Evolutionary conservation across 2,797 vertebrate genomes (phyloP), one percentile per base, ranked within the genome.

Genomic region (Bovichtus diacanthus): DNA sequence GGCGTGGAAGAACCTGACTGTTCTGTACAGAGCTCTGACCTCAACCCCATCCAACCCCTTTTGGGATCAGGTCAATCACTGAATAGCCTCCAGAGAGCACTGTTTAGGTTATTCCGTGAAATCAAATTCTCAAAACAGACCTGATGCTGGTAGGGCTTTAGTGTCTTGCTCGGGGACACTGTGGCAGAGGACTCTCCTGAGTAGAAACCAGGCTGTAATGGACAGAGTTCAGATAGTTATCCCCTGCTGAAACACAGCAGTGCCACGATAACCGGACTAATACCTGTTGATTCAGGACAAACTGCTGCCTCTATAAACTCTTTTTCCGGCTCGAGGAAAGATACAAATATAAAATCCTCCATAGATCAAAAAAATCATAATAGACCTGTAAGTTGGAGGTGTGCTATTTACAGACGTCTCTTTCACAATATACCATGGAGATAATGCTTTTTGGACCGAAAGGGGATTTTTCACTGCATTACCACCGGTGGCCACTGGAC

Each of bases 151-250:
- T 34, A 29, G 27, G 18, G 15, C 43, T 50, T 71, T 39, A 25
- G 25, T 38, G 46, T 58, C 59, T 63, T 58, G 29, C 43, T 47
- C 31, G 43, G 9, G 6, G 44, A 59, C 5, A n/a, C 54, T 12
- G 44, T n/a, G 1, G 6, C 3, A 65, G 27, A 13, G 38, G 23
- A 18, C 19, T 38, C 13, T 7, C 12, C 41, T n/a, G 56, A 38
- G 36, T 74, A 46, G 51, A 74, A 70, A 70, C 23, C 54, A 39
- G 31, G 5, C 23, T 39, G 36, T 34, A 41, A 34, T 51, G 60
- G 47, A 63, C 9, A 9, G 36, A 65, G 50, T 44, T 63, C 49
- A 64, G 70, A 70, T 50, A 50, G 47, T 71, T 74, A 49, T 71
- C 62, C 3, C 55, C 2, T 10, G 23, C 10, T 61, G 67, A 81